Evolutionary conservation across 2,113 vertebrate species (phyloP).

Genomic region (Pontoporia blainvillei): DNA sequence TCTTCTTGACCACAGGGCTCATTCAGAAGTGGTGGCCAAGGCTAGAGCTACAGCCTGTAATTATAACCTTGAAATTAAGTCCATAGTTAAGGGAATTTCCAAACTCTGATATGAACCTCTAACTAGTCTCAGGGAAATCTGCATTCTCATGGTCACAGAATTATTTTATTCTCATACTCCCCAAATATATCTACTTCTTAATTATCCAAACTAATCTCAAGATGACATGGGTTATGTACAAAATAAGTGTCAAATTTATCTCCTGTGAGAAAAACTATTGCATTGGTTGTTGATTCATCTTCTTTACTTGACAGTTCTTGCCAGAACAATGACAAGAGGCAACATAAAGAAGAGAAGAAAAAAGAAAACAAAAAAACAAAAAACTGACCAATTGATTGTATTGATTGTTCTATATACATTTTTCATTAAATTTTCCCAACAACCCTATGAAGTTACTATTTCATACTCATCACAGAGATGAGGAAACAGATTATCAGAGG

Average conservation of each 20-base stretch:
- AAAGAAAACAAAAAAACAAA: not conserved
- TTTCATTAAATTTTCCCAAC: not conserved
- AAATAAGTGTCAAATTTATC: not conserved
- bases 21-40: not conserved
- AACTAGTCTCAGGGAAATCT: not conserved
- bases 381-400: not conserved
- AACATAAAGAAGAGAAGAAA: not conserved
- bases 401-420: not conserved
- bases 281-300: not conserved
- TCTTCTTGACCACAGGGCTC: not conserved
- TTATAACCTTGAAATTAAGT: not conserved
- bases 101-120: not conserved
- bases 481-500: not conserved
- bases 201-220: not conserved
- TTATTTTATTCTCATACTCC: not conserved
- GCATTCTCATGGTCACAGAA: not conserved
- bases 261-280: not conserved
- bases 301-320: not conserved
- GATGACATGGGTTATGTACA: not conserved
- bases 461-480: not conserved
- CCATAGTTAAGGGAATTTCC: not conserved
- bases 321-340: not conserved
- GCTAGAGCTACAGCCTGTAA: not conserved
- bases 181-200: not conserved
- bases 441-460: not conserved